These are phyloP conservation scores for Agapostemon virescens DNA, from an alignment of 2,888 invertebrate genomes.

Conservation along the genomic window DNA sequence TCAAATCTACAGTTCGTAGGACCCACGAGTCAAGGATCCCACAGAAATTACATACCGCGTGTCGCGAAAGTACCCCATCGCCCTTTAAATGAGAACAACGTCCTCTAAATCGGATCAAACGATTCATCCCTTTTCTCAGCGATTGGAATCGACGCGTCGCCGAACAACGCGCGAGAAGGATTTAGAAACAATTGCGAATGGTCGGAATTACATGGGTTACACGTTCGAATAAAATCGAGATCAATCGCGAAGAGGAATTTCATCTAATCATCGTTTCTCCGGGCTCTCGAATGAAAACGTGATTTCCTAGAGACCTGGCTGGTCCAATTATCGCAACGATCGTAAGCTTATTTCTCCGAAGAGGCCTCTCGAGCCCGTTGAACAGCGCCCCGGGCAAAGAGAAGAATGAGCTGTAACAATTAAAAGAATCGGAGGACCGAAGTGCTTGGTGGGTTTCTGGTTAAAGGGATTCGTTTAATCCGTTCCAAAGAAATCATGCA, in stretches of 20 bases:
- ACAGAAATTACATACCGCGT: no score
- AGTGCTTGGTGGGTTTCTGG: not conserved
- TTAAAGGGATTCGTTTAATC: constrained; percentile 12
- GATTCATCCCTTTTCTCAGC: no score
- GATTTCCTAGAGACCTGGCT: not conserved
- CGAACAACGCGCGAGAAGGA: no score
- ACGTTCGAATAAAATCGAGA: not conserved
- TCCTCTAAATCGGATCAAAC: no score
- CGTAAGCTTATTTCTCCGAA: not conserved
- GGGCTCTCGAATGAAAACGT: not conserved
- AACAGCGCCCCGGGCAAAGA: not conserved
- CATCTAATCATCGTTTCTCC: not conserved
- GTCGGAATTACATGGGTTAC: no score
- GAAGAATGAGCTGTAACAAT: not conserved
- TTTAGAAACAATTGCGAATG: no score
- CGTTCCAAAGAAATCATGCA: constrained; percentile 1
- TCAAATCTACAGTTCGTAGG: no score
- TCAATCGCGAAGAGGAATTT: not conserved
- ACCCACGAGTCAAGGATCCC: no score
- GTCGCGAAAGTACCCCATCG: no score
- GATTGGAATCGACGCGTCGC: no score
- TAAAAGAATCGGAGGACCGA: not conserved
- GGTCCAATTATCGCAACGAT: not conserved
- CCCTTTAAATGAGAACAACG: no score
- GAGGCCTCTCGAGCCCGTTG: not conserved